Conservation (phyloP, 2,113 vertebrate species). For the Rhea americana region DNA sequence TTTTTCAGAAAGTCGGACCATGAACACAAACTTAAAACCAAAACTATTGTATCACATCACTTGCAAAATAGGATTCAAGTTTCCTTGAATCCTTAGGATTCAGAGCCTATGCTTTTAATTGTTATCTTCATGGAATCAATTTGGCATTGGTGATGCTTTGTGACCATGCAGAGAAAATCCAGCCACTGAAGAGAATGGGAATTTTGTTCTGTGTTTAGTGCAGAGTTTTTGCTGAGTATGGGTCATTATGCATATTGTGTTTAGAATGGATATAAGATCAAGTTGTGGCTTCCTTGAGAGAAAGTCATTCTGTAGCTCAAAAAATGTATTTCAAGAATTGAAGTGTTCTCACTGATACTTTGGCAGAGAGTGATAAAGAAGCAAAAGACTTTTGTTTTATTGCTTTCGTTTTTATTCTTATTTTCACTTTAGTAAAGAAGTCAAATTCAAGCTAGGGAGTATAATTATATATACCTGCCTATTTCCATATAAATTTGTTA, state of each 20-base stretch:
- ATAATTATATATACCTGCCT: neutral
- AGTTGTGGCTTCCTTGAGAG: neutral
- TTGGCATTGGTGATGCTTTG: neutral
- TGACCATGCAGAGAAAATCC: neutral
- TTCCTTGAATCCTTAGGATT: neutral
- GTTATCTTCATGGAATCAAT: neutral
- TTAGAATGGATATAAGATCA: neutral
- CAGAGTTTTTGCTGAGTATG: neutral
- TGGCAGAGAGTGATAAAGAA: neutral
- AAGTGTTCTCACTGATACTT: neutral
- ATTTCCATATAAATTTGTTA: neutral
- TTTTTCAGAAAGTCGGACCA: neutral
- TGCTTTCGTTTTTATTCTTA: neutral
- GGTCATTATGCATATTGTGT: neutral
- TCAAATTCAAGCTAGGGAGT: neutral
- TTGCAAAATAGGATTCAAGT: neutral
- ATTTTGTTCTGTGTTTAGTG: neutral
- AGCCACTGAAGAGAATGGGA: neutral
- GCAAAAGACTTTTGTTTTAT: neutral
- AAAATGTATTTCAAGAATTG: neutral
- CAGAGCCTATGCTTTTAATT: neutral
- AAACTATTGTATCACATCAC: neutral
- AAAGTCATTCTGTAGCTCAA: neutral
- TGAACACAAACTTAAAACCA: neutral
- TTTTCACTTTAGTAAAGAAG: constrained; percentile 15